Evolutionary conservation across 2,888 invertebrate species (phyloP).

Genomic region (Diarsia brunnea): DNA sequence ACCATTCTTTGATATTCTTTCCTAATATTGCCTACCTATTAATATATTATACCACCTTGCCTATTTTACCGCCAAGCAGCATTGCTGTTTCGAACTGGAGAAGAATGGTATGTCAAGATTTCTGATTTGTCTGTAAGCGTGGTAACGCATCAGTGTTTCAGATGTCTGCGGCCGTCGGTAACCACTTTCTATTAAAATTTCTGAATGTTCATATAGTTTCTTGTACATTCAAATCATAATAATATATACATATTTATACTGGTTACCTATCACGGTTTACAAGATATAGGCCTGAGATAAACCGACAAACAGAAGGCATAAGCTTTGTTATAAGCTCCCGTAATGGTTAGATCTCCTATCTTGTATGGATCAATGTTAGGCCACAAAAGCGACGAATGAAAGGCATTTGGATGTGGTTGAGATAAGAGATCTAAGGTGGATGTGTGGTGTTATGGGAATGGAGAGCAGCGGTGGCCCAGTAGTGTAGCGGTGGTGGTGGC

Average conservation of each 20-base stretch:
- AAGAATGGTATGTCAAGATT: background rate
- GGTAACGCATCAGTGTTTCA: background rate
- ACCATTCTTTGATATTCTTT: background rate
- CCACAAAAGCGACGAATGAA: background rate
- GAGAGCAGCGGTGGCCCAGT: background rate
- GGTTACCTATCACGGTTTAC: background rate
- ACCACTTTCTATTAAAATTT: background rate
- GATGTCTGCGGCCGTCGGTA: background rate
- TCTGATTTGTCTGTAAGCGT: background rate
- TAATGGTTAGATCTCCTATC: too few relatives aligned
- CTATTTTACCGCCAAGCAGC: background rate
- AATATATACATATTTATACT: too few relatives aligned
- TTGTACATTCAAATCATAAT: too few relatives aligned
- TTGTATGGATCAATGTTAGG: background rate
- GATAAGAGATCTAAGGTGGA: background rate
- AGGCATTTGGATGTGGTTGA: background rate
- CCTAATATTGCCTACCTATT: background rate
- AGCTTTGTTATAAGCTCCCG: background rate
- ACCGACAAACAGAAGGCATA: background rate
- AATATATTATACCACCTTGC: background rate
- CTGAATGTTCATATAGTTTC: background rate
- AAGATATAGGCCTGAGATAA: background rate
- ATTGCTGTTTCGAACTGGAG: slow-evolving; percentile 1
- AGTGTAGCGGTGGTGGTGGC: background rate
- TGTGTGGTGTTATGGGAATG: background rate